Conservation (phyloP, 2,888 invertebrate genomes). For the Dasysyrphus tricinctus region DNA sequence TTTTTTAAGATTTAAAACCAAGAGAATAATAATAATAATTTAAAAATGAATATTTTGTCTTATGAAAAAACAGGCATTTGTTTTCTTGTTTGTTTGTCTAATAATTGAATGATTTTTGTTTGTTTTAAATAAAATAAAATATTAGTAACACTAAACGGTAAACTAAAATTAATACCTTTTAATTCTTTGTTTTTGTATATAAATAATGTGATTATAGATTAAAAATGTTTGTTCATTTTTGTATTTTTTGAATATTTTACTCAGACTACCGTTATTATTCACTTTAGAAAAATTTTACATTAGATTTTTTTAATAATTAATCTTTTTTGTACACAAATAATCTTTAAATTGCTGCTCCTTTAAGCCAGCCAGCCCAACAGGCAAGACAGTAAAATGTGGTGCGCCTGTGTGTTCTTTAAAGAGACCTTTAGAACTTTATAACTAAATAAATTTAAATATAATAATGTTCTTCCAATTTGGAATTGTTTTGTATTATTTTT, state of each 20-base stretch:
- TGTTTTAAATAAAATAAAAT: slow-evolving; percentile 43
- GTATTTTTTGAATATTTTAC: slow-evolving; percentile 40
- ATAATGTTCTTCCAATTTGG: slow-evolving; percentile 66
- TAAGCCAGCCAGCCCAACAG: slow-evolving; percentile 22
- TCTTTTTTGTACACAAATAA: slow-evolving; percentile 39
- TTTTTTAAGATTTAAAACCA: slow-evolving; percentile 17
- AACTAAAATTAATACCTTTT: slow-evolving; percentile 67
- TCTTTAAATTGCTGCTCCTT: slow-evolving; percentile 10
- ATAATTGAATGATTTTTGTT: background rate
- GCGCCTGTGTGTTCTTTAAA: slow-evolving; percentile 15
- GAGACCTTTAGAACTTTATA: slow-evolving; percentile 55
- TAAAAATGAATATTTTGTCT: slow-evolving; percentile 14
- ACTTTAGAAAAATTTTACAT: slow-evolving; percentile 34
- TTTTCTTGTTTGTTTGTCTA: slow-evolving; percentile 1
- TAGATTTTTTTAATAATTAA: background rate
- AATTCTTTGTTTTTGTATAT: slow-evolving; percentile 42
- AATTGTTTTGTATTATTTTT: slow-evolving; percentile 39
- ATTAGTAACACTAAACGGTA: slow-evolving; percentile 45
- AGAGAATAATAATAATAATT: slow-evolving; percentile 37
- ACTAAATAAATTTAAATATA: slow-evolving; percentile 69
- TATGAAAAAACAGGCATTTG: slow-evolving; percentile 32
- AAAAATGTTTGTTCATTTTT: slow-evolving; percentile 33
- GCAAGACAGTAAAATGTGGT: background rate
- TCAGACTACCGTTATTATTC: slow-evolving; percentile 51
- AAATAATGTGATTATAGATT: slow-evolving; percentile 56